phyloP scores from a whole-genome alignment of 2,797 vertebrate genomes.

The Sebastes ruberrimus region DNA sequence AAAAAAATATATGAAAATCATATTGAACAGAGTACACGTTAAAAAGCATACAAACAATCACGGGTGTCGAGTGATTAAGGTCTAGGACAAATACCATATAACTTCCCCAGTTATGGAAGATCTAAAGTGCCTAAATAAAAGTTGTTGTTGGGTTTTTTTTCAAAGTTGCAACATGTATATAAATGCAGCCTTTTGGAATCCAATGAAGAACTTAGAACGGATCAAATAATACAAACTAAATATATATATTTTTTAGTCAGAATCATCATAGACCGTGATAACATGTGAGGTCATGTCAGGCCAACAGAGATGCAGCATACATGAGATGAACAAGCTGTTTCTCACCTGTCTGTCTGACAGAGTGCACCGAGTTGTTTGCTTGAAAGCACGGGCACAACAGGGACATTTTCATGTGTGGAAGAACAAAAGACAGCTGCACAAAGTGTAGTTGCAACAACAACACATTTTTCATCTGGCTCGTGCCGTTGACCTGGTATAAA shows the following conservation, averaged over 20 bases:
- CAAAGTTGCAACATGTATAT: neutral
- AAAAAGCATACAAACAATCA: neutral
- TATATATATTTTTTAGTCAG: neutral
- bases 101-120: neutral
- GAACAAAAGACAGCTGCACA: slow-evolving; percentile 57
- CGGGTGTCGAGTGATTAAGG: neutral
- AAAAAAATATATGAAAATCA: neutral
- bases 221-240: neutral
- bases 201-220: neutral
- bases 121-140: neutral
- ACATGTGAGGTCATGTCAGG: neutral
- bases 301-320: neutral
- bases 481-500: slow-evolving; percentile 35
- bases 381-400: slow-evolving; percentile 10
- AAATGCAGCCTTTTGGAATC: neutral
- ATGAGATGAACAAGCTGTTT: neutral
- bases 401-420: slow-evolving; percentile 6
- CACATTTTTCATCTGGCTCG: slow-evolving; percentile 32
- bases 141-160: neutral
- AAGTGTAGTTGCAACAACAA: slow-evolving; percentile 19
- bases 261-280: neutral
- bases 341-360: neutral
- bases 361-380: slow-evolving; percentile 8
- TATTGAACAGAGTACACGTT: neutral
- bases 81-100: neutral